Conservation (phyloP, 2,888 invertebrate species). For the Drosophila kokeensis region DNA sequence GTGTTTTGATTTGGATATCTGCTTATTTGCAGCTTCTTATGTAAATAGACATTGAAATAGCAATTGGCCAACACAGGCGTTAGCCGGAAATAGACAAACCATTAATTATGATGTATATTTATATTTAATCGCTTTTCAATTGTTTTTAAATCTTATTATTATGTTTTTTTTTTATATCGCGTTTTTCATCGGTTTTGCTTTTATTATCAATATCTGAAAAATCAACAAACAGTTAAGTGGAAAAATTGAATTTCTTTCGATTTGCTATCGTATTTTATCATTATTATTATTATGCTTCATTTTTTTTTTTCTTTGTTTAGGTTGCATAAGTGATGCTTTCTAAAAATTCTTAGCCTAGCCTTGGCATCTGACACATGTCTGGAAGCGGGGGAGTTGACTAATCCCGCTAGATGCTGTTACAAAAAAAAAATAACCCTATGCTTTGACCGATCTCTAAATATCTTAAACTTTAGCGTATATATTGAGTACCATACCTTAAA, state of each 20-base stretch:
- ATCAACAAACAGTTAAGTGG: slow-evolving; percentile 66
- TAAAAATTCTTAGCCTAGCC: slow-evolving; percentile 46
- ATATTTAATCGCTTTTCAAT: slow-evolving; percentile 55
- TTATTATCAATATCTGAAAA: slow-evolving; percentile 39
- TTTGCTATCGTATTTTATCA: neutral
- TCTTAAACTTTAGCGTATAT: slow-evolving; percentile 37
- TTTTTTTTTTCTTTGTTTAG: neutral
- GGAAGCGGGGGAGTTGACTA: neutral
- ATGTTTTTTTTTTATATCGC: slow-evolving; percentile 1
- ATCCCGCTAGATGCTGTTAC: slow-evolving; percentile 1
- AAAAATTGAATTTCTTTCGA: slow-evolving; percentile 39
- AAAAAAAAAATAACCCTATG: slow-evolving; percentile 29
- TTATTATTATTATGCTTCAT: slow-evolving; percentile 3
- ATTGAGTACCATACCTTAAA: slow-evolving; percentile 33
- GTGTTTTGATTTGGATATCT: slow-evolving; percentile 10
- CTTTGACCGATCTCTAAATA: slow-evolving; percentile 20
- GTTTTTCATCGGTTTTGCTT: slow-evolving; percentile 1
- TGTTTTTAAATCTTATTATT: slow-evolving; percentile 55
- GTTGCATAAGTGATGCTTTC: slow-evolving; percentile 13
- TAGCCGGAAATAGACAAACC: slow-evolving; percentile 71
- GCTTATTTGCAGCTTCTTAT: slow-evolving; percentile 44
- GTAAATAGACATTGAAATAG: slow-evolving; percentile 78
- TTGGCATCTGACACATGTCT: slow-evolving; percentile 25
- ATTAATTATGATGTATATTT: slow-evolving; percentile 65
- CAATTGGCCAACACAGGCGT: slow-evolving; percentile 33